Percentiles rank a stretch among this genome's conserved stretches.
Evolutionary conservation across 2,888 invertebrate species (phyloP).

Genomic region (Cyrtodaria siliqua): DNA sequence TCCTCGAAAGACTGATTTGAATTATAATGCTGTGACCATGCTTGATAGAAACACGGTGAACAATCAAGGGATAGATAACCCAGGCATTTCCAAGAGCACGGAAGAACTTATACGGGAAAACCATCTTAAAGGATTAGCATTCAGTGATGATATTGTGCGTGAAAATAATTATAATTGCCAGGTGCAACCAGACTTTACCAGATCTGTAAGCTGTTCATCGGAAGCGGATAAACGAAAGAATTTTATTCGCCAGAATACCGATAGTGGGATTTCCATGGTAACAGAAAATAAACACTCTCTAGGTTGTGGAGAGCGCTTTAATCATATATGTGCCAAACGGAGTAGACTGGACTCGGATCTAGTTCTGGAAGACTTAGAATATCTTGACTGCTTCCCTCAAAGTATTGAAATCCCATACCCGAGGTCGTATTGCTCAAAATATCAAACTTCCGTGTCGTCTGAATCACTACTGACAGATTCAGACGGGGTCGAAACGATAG

Average conservation of each 20-base stretch:
- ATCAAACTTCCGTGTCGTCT: neutral
- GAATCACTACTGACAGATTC: slow-evolving; percentile 20
- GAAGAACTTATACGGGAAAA: slow-evolving; percentile 58
- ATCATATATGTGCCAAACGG: slow-evolving; percentile 28
- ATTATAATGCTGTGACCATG: slow-evolving; percentile 47
- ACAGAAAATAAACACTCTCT: slow-evolving; percentile 1
- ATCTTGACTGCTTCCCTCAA: slow-evolving; percentile 55
- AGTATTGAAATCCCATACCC: slow-evolving; percentile 53
- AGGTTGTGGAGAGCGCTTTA: slow-evolving; percentile 20
- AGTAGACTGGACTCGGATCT: slow-evolving; percentile 56
- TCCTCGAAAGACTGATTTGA: slow-evolving; percentile 46
- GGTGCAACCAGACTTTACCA: slow-evolving; percentile 12
- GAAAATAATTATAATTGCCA: neutral
- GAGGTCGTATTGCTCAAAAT: slow-evolving; percentile 7
- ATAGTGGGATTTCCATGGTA: neutral
- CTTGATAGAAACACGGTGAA: slow-evolving; percentile 44
- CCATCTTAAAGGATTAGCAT: neutral
- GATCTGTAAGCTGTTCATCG: slow-evolving; percentile 33
- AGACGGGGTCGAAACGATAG: slow-evolving; percentile 42
- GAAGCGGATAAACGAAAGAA: slow-evolving; percentile 23
- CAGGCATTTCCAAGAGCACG: slow-evolving; percentile 61
- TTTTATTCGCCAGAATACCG: neutral
- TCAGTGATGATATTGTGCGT: slow-evolving; percentile 9
- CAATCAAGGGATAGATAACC: slow-evolving; percentile 66
- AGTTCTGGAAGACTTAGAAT: slow-evolving; percentile 68